These are phyloP conservation scores for Platycnemis pennipes DNA, from an alignment of 2,888 invertebrate species.

Conservation along the genomic window DNA sequence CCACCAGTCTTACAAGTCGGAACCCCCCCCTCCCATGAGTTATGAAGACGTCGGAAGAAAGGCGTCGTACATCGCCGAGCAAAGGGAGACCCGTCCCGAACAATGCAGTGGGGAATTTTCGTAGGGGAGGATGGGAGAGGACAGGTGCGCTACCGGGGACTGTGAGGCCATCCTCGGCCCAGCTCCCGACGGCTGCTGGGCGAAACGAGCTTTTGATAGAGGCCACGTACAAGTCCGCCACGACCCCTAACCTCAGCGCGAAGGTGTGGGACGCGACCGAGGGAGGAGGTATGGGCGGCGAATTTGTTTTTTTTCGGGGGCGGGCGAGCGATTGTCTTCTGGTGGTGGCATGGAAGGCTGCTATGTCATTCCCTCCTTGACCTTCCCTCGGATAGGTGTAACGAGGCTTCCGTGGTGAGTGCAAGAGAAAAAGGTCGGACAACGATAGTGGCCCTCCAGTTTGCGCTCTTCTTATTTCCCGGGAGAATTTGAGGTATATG, in stretches of 20 bases:
- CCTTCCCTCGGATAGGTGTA: not conserved
- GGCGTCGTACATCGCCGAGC: not conserved
- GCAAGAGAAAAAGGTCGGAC: not conserved
- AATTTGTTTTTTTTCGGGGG: not conserved
- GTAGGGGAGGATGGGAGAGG: not conserved
- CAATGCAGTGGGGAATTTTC: not conserved
- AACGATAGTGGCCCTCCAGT: not conserved
- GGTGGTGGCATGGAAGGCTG: not conserved
- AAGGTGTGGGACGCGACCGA: not conserved
- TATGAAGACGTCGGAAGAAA: not conserved
- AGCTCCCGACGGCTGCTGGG: not conserved
- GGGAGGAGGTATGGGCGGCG: not conserved
- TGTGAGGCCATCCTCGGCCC: not conserved
- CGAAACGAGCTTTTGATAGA: not conserved
- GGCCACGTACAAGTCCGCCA: not conserved
- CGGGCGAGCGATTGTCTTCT: not conserved
- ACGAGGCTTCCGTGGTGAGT: not conserved
- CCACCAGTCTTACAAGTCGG: conserved; percentile 9
- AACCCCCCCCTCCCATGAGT: not conserved
- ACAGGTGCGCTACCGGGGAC: not conserved
- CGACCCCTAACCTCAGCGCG: not conserved
- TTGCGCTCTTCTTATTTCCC: too few species aligned
- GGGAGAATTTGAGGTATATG: too few species aligned
- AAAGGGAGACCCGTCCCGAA: not conserved
- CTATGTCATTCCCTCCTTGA: not conserved